Evolutionary conservation across 1,140 invertebrate genomes (phyloP).

Genomic region (Colletes latitarsis): DNA sequence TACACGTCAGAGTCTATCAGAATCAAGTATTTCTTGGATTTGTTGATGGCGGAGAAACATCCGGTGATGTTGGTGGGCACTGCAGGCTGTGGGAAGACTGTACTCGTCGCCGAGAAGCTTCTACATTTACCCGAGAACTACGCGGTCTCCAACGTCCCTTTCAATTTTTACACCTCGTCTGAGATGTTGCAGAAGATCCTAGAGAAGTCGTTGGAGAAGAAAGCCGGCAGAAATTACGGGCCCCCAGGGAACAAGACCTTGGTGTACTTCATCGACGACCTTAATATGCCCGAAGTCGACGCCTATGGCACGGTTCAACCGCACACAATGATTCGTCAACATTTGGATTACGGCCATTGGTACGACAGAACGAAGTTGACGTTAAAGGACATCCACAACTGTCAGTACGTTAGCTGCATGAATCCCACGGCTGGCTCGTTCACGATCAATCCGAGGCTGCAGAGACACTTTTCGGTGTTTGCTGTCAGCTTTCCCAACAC

Average conservation of each 20-base stretch:
- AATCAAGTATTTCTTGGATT: slow-evolving; percentile 93
- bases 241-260: slow-evolving; percentile 96
- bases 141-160: slow-evolving; percentile 94
- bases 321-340: slow-evolving; percentile 96
- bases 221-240: slow-evolving; percentile 97
- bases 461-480: slow-evolving; percentile 97
- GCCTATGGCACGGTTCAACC: slow-evolving; percentile 97
- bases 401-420: slow-evolving; percentile 98
- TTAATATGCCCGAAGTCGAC: slow-evolving; percentile 99
- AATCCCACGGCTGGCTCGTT: slow-evolving; percentile 98
- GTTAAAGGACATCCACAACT: slow-evolving; percentile 97
- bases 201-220: slow-evolving; percentile 98
- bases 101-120: slow-evolving; percentile 93
- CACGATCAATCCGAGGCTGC: slow-evolving; percentile 96
- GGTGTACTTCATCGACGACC: slow-evolving; percentile 98
- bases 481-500: slow-evolving; percentile 94
- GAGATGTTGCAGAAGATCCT: slow-evolving; percentile 97
- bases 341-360: slow-evolving; percentile 98
- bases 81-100: slow-evolving; percentile 95
- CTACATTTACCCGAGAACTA: slow-evolving; percentile 91
- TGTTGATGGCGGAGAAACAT: slow-evolving; percentile 92
- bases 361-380: slow-evolving; percentile 95
- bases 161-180: slow-evolving; percentile 98
- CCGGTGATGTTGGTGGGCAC: slow-evolving; percentile 97
- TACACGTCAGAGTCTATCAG: slow-evolving; percentile 96